Base-by-base conservation (phyloP, 2,113 vertebrate genomes). In the Neopipo cinnamomea region DNA sequence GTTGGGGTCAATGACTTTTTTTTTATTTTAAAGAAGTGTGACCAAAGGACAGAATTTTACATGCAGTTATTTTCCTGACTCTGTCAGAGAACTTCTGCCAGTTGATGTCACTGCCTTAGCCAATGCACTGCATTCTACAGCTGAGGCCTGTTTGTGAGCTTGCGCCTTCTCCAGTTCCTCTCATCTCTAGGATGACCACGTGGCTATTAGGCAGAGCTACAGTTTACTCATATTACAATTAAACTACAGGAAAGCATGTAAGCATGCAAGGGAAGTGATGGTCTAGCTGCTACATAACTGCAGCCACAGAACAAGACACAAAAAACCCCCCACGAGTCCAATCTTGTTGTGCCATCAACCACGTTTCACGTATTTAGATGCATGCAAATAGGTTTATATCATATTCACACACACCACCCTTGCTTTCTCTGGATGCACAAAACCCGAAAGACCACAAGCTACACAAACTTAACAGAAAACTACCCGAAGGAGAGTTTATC, bases 201-300 rank as follows among this genome's bases (percentile, higher is more conserved):
- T 92, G 95, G 93, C 87, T 75, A 56, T 75, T 15, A 95, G 73
- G 94, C 89, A 95, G 52, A 77, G 66, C 93, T 85, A 52, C 6
- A 72, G 63, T 94, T 94, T 92, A 95, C 84, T 95, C 93, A 27
- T 85, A 75, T 95, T 95, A 94, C 94, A 91, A 87, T 95, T 89
- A 94, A 96, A 94, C 91, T 91, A 91, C 92, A 95, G 96, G 91
- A 93, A 96, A 92, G 96, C 92, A 89, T 86, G 91, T 81, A 92
- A 76, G 91, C 93, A 91, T 91, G 93, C 91, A 92, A 65, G 86
- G 91, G 91, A 95, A 96, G 80, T 94, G 84, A 94, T 92, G 86
- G 93, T 88, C 93, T 87, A 92, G 94, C 86, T 96, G 91, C 95
- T 96, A 74, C 84, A 23, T 44, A 95, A 89, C 86, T 89, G 93